A percentile compares a stretch with the other conserved stretches of the same genome.
phyloP scores from a whole-genome alignment of 2,888 invertebrate species.

The Bombylius major region DNA sequence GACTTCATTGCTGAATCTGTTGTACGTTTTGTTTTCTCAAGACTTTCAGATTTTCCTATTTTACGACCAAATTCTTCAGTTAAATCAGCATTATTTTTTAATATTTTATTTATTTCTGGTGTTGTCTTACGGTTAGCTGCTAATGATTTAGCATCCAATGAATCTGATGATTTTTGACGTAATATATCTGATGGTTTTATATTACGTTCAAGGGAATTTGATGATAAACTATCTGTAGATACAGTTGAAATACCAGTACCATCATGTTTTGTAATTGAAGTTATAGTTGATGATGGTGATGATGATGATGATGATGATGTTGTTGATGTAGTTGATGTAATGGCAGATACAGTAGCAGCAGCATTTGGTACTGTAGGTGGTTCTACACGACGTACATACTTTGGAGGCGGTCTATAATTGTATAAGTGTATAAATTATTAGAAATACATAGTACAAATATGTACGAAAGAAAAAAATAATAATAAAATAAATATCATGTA shows the following conservation, averaged over 20 bases:
- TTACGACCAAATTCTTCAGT: slow-evolving; percentile 35
- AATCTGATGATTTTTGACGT: slow-evolving; percentile 36
- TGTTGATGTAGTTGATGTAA: slow-evolving; percentile 1
- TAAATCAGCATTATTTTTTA: slow-evolving; percentile 28
- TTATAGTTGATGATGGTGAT: neutral
- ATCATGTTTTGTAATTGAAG: slow-evolving; percentile 24
- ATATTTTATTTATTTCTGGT: slow-evolving; percentile 30
- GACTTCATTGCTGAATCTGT: slow-evolving; percentile 15
- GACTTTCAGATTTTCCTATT: slow-evolving; percentile 33
- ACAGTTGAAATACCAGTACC: neutral
- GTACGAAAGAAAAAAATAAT: slow-evolving; percentile 6
- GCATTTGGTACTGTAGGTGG: slow-evolving; percentile 37
- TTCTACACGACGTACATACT: slow-evolving; percentile 49
- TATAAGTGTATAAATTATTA: too few relatives aligned
- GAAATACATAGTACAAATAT: neutral
- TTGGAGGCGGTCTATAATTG: slow-evolving; percentile 46
- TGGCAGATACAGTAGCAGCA: neutral
- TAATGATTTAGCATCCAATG: slow-evolving; percentile 31
- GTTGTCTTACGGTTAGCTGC: slow-evolving; percentile 33
- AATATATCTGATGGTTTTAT: slow-evolving; percentile 37
- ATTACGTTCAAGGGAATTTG: slow-evolving; percentile 34
- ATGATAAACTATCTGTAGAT: slow-evolving; percentile 14
- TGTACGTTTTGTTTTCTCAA: slow-evolving; percentile 28
- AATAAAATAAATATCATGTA: neutral
- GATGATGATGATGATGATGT: neutral